Evolutionary conservation across 2,888 invertebrate genomes (phyloP).

Genomic region (Cistogaster globosa): DNA sequence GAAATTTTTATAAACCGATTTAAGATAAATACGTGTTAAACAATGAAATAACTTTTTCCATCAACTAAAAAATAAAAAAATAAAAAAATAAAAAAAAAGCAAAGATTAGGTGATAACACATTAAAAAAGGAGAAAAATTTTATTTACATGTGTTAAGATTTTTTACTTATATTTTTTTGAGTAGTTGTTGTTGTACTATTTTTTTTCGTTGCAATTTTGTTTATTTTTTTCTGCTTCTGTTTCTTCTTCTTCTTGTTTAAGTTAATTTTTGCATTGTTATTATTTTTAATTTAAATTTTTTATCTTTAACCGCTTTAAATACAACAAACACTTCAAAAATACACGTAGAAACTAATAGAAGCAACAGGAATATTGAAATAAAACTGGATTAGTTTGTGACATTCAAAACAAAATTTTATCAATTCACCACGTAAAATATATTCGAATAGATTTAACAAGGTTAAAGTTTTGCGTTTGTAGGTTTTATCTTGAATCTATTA

Average conservation of each 20-base stretch:
- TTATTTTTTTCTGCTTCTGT: neutral
- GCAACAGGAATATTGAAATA: constrained; percentile 13
- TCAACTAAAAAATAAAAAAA: constrained; percentile 4
- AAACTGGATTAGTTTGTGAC: constrained; percentile 60
- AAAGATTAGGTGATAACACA: constrained; percentile 46
- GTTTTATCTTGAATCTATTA: constrained; percentile 37
- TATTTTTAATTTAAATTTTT: neutral
- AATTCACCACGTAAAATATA: neutral
- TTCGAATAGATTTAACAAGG: constrained; percentile 42
- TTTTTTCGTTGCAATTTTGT: constrained; percentile 1
- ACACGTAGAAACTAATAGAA: constrained; percentile 11
- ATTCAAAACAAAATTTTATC: constrained; percentile 36
- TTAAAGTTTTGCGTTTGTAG: constrained; percentile 51
- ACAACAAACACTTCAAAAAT: constrained; percentile 37
- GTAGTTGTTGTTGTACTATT: no score
- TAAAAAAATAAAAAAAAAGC: no score
- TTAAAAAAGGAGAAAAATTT: constrained; percentile 25
- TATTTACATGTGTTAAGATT: constrained; percentile 23
- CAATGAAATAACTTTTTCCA: constrained; percentile 30
- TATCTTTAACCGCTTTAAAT: constrained; percentile 45
- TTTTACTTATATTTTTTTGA: neutral
- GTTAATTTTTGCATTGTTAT: constrained; percentile 9
- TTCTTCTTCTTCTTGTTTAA: neutral
- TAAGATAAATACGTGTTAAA: neutral
- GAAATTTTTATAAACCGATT: no score